A percentile compares a stretch with the other conserved stretches of the same genome.
phyloP scores from a whole-genome alignment of 1,140 invertebrate species.

The Maconellicoccus hirsutus region DNA sequence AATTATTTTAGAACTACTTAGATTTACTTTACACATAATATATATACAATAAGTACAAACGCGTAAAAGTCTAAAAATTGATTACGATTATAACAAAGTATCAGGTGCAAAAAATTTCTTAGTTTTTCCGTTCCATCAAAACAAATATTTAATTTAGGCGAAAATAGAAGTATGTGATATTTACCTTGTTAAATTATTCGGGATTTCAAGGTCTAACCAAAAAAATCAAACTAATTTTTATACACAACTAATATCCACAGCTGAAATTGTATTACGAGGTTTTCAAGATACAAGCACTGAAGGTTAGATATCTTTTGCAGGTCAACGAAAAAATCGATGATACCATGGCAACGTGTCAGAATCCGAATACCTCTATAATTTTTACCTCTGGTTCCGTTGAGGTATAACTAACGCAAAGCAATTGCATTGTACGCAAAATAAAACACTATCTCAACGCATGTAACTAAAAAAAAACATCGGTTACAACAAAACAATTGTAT shows the following conservation, averaged over 20 bases:
- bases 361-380: neutral
- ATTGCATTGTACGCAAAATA: neutral
- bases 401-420: neutral
- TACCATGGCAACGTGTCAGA: slow-evolving; percentile 12
- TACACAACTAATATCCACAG: neutral
- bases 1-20: no score
- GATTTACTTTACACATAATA: no score
- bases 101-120: neutral
- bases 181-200: neutral
- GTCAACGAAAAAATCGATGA: slow-evolving; percentile 17
- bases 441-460: neutral
- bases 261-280: neutral
- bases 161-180: neutral
- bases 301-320: slow-evolving; percentile 17
- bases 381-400: neutral
- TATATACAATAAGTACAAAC: no score
- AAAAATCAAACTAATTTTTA: neutral
- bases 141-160: neutral
- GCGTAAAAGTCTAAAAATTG: no score
- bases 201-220: neutral
- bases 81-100: no score
- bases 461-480: neutral
- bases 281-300: slow-evolving; percentile 5
- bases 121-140: neutral
- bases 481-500: neutral